Percentiles rank a stretch among this genome's conserved stretches.
Conservation (phyloP, 2,113 vertebrate genomes). For the Ginglymostoma cirratum region DNA sequence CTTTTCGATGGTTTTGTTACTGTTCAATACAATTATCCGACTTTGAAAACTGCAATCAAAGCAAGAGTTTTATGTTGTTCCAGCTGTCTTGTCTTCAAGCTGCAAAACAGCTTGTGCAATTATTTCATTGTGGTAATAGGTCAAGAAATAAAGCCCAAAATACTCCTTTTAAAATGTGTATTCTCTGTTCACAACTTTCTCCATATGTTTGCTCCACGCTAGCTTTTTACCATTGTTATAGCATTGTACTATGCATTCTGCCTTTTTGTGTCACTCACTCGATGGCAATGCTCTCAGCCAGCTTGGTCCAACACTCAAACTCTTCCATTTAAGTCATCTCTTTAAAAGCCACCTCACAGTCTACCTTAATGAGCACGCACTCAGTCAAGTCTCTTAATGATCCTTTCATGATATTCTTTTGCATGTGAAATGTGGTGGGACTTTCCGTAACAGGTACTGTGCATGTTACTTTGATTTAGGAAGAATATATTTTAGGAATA, state of each 20-base stretch:
- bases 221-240: not conserved
- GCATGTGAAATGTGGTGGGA: not conserved
- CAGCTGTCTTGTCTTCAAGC: slow-evolving; percentile 20
- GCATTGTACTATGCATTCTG: not conserved
- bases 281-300: not conserved
- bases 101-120: slow-evolving; percentile 21
- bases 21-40: slow-evolving; percentile 30
- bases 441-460: not conserved
- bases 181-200: not conserved
- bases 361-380: not conserved
- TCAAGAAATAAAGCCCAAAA: not conserved
- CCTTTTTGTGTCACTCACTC: not conserved
- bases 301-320: not conserved
- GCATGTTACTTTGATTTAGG: not conserved
- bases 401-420: not conserved
- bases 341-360: not conserved
- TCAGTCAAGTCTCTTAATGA: not conserved
- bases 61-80: not conserved
- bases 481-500: not conserved
- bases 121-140: slow-evolving; percentile 24
- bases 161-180: not conserved
- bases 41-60: slow-evolving; percentile 31
- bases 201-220: not conserved
- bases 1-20: not conserved
- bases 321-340: not conserved